Conservation (phyloP, 2,797 vertebrate genomes). For the Hyperoplus lanceolatus region DNA sequence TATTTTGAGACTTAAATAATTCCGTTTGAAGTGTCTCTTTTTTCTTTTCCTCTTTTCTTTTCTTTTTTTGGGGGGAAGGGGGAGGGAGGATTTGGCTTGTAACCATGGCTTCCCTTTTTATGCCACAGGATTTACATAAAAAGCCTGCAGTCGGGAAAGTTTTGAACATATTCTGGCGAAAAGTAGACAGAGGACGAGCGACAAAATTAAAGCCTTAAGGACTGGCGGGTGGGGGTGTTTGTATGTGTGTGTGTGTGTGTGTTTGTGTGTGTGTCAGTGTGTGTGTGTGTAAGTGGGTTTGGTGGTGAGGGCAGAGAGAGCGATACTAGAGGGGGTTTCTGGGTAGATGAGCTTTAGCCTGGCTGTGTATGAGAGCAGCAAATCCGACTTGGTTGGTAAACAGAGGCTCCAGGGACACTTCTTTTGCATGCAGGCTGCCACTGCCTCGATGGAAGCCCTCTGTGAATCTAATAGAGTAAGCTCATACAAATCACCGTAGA, state of each 20-base stretch:
- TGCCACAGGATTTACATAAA: slow-evolving; percentile 87
- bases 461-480: slow-evolving; percentile 85
- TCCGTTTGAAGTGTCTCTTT: slow-evolving; percentile 84
- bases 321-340: slow-evolving; percentile 73
- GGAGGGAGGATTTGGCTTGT: slow-evolving; percentile 76
- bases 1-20: slow-evolving; percentile 82
- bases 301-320: slow-evolving; percentile 59
- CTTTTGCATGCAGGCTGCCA: slow-evolving; percentile 81
- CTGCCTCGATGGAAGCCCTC: slow-evolving; percentile 79
- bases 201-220: slow-evolving; percentile 85
- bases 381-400: slow-evolving; percentile 90
- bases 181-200: slow-evolving; percentile 84
- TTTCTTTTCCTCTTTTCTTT: slow-evolving; percentile 32
- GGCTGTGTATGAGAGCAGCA: slow-evolving; percentile 84
- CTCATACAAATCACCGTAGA: slow-evolving; percentile 83
- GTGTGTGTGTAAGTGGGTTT: slow-evolving; percentile 43
- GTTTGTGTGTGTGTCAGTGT: slow-evolving; percentile 19
- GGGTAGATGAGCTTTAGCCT: slow-evolving; percentile 84
- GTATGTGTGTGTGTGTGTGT: slow-evolving; percentile 31
- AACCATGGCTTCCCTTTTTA: slow-evolving; percentile 76
- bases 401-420: slow-evolving; percentile 86
- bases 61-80: too few relatives aligned
- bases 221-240: slow-evolving; percentile 59
- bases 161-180: slow-evolving; percentile 84
- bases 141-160: slow-evolving; percentile 83